phyloP scores from a whole-genome alignment of 2,888 invertebrate genomes.

The Hecatera dysodea region DNA sequence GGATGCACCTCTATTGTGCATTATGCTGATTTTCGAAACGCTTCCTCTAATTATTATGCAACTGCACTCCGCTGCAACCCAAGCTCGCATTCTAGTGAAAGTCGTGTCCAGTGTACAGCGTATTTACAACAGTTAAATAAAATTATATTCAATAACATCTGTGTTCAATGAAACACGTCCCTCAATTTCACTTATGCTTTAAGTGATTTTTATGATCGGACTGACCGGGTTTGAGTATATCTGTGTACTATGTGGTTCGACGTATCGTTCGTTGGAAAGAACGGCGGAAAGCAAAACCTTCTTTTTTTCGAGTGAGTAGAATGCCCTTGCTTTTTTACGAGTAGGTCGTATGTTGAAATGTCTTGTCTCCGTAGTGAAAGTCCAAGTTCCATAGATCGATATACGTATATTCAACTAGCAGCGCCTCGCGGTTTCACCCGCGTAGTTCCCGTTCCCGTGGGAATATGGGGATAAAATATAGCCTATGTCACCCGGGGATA shows the following conservation, averaged over 20 bases:
- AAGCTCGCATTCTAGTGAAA: constrained; percentile 73
- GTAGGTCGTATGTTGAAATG: neutral
- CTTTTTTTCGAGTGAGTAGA: constrained; percentile 81
- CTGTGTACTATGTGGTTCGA: constrained; percentile 80
- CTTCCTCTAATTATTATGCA: constrained; percentile 80
- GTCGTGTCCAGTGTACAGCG: constrained; percentile 67
- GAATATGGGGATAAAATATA: too few species aligned
- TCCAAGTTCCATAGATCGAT: accelerated
- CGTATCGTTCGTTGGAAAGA: constrained; percentile 77
- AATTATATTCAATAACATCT: constrained; percentile 53
- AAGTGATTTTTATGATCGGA: constrained; percentile 71
- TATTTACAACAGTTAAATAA: constrained; percentile 47
- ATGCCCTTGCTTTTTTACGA: constrained; percentile 7
- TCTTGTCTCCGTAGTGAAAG: too few species aligned
- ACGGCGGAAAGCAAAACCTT: constrained; percentile 77
- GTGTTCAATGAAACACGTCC: constrained; percentile 57
- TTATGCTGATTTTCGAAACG: constrained; percentile 80
- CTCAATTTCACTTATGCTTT: constrained; percentile 64
- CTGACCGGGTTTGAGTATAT: constrained; percentile 39
- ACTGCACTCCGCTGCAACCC: constrained; percentile 57
- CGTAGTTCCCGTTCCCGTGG: too few species aligned
- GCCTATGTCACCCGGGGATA: too few species aligned
- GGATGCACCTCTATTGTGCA: constrained; percentile 73
- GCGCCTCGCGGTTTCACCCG: too few species aligned
- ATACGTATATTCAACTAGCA: too few species aligned